Base-by-base conservation (phyloP, 1,140 invertebrate genomes). In the Trichonephila inaurata region DNA sequence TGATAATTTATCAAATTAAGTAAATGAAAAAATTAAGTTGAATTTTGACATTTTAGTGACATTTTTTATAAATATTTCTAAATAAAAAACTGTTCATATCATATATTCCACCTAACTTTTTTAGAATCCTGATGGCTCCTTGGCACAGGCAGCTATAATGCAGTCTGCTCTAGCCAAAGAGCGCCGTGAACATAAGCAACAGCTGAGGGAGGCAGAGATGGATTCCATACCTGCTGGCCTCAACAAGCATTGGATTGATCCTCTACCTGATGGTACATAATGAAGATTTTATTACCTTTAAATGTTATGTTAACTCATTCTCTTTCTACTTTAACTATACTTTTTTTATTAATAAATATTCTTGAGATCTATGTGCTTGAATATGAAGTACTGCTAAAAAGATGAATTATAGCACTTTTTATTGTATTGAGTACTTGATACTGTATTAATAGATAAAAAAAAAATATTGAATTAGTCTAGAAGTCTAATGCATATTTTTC, bases 111-210 rank as follows among this genome's bases (percentile, higher is more conserved):
- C 14, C 5, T 77, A 6, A 19, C 33, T 33, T 77, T 77, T 77
- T 61, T 60, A 95, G 96, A 99, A 99, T 96, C 99, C 99, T 14
- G 99, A 99, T 96, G 99, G 99, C 0, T 99, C 98, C 0, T 96
- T 99, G 24, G 99, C 99, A 0, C 99, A 97, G 95, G 98, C 99
- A 0, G 99, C 99, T 1, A 99, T 99, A 98, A 99, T 99, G 99
- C 99, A 99, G 96, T 98, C 98, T 85, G 99, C 99, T 2, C 95
- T 99, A 10, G 98, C 99, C 0, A 99, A 99, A 95, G 99, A 99
- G 96, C 96, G 99, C 83, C 96, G 99, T 86, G 99, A 99, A 77
- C 97, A 97, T 95, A 99, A 99, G 96, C 98, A 99, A 98, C 95
- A 98, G 12, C 66, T 40, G 33, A 96, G 98, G 24, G 98, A 99